Conservation (phyloP, 2,888 invertebrate genomes). For the Prostheceraeus crozeri region DNA sequence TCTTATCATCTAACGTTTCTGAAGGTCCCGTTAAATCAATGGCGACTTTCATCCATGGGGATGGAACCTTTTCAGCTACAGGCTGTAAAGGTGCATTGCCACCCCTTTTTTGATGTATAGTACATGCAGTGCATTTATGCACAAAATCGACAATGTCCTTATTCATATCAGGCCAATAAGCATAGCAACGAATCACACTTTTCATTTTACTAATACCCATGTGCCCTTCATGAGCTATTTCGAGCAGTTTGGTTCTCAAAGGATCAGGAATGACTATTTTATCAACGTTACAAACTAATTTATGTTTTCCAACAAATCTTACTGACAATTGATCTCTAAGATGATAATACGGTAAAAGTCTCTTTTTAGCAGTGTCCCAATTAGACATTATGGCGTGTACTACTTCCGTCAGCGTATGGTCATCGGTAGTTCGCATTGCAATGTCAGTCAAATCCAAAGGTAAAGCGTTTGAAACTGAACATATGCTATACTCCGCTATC, state of each 20-base stretch:
- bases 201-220: slow-evolving; percentile 16
- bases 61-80: slow-evolving; percentile 1
- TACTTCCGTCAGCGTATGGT: slow-evolving; percentile 3
- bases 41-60: not conserved
- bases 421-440: not conserved
- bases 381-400: not conserved
- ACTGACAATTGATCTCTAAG: too few species aligned
- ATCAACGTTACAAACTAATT: too few species aligned
- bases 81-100: slow-evolving; percentile 8
- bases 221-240: slow-evolving; percentile 6
- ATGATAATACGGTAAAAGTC: too few species aligned
- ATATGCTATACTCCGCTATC: slow-evolving; percentile 1
- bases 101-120: not conserved
- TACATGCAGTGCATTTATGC: not conserved
- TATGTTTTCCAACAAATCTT: too few species aligned
- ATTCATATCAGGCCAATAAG: slow-evolving; percentile 1
- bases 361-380: too few species aligned
- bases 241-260: too few species aligned
- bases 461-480: not conserved
- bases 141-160: slow-evolving; percentile 2
- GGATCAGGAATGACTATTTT: too few species aligned
- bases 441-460: not conserved
- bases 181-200: not conserved
- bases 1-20: slow-evolving; percentile 4
- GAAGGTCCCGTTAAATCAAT: slow-evolving; percentile 17